phyloP scores from a whole-genome alignment of 2,113 vertebrate genomes.

The Cariama cristata region DNA sequence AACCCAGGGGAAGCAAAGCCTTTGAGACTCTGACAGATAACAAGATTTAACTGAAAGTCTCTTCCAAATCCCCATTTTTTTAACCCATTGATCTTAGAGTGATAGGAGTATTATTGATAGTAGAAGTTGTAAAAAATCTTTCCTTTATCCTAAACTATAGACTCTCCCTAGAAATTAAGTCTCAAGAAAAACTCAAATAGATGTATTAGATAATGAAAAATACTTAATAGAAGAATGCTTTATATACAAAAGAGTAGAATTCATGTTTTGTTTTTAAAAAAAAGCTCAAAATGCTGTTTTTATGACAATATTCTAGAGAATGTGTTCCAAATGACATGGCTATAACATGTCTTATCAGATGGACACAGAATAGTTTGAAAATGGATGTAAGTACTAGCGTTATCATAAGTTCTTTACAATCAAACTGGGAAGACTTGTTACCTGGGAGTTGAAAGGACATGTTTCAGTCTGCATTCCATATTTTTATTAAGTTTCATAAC shows the following conservation, averaged over 20 bases:
- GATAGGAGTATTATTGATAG: not conserved
- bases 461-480: not conserved
- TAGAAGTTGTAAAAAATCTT: not conserved
- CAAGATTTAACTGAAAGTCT: not conserved
- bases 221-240: not conserved
- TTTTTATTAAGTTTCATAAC: not conserved
- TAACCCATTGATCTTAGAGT: not conserved
- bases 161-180: not conserved
- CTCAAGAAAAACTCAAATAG: not conserved
- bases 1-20: not conserved
- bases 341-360: not conserved
- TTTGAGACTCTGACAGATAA: not conserved
- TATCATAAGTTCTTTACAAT: not conserved
- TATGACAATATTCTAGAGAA: not conserved
- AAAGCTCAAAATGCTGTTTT: not conserved
- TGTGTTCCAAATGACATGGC: not conserved
- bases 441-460: not conserved
- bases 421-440: not conserved
- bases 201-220: not conserved
- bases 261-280: not conserved
- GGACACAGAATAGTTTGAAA: not conserved
- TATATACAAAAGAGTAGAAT: not conserved
- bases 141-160: not conserved
- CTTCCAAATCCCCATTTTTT: not conserved
- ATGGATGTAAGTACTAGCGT: not conserved